phyloP scores from a whole-genome alignment of 2,797 vertebrate species.

The Oreochromis grahami region DNA sequence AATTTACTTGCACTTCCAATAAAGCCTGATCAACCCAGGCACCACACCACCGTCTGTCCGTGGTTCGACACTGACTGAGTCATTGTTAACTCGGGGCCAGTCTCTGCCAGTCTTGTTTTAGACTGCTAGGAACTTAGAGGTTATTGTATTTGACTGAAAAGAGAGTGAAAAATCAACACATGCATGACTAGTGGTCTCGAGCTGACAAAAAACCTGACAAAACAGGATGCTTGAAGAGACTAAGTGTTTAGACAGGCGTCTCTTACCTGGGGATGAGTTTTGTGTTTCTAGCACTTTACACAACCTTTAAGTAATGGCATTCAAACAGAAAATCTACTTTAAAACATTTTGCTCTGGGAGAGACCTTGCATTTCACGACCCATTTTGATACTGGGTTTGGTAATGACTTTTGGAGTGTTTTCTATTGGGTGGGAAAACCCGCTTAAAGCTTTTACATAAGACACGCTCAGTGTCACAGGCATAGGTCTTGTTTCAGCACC shows the following conservation, averaged over 20 bases:
- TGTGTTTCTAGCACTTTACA: not conserved
- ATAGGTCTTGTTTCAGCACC: not conserved
- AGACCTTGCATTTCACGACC: not conserved
- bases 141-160: constrained; percentile 4
- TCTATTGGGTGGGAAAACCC: not conserved
- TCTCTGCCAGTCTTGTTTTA: not conserved
- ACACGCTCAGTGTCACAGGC: not conserved
- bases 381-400: not conserved
- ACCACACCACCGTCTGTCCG: constrained; percentile 1
- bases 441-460: not conserved
- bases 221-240: not conserved
- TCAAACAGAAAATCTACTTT: not conserved
- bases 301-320: not conserved
- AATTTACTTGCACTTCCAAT: constrained; percentile 15
- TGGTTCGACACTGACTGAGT: not conserved
- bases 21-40: constrained; percentile 36
- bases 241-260: not conserved
- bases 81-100: not conserved
- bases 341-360: not conserved
- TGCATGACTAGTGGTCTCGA: not conserved
- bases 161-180: not conserved
- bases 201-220: not conserved
- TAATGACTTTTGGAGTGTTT: not conserved
- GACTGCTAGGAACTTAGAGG: not conserved
- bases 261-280: not conserved